These are phyloP conservation scores for Rhaphigaster nebulosa DNA, from an alignment of 2,888 invertebrate species.

Conservation along the genomic window DNA sequence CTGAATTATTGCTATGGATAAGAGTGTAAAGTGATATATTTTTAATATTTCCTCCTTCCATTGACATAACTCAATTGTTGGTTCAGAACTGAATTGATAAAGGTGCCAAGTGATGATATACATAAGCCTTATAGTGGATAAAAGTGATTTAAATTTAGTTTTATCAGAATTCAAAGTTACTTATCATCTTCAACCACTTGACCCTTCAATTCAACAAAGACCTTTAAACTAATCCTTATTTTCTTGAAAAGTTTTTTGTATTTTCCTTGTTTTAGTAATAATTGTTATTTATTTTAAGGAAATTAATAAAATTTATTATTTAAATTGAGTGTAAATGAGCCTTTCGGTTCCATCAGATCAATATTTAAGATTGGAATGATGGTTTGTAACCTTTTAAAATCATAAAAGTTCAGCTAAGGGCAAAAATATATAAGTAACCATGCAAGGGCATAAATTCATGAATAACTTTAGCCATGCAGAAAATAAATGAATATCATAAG, in stretches of 20 bases:
- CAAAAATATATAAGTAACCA: background rate
- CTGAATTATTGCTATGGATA: background rate
- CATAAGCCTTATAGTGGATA: too few relatives aligned
- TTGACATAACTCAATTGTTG: too few relatives aligned
- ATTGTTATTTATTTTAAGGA: background rate
- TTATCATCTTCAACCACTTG: too few relatives aligned
- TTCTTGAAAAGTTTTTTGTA: background rate
- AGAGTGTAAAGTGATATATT: too few relatives aligned
- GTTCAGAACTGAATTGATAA: too few relatives aligned
- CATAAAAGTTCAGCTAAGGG: background rate
- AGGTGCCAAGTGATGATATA: too few relatives aligned
- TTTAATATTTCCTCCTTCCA: too few relatives aligned
- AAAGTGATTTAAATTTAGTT: too few relatives aligned
- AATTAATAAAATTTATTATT: background rate
- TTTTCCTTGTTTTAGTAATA: background rate
- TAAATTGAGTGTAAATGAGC: background rate
- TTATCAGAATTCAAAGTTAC: too few relatives aligned
- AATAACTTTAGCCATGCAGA: slow-evolving; percentile 17
- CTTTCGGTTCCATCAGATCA: background rate
- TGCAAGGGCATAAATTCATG: slow-evolving; percentile 20
- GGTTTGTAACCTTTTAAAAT: background rate
- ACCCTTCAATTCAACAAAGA: too few relatives aligned
- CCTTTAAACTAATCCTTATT: background rate
- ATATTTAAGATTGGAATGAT: background rate
- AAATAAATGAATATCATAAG: background rate